phyloP scores from a whole-genome alignment of 2,113 vertebrate species.

The Entelurus aequoreus region DNA sequence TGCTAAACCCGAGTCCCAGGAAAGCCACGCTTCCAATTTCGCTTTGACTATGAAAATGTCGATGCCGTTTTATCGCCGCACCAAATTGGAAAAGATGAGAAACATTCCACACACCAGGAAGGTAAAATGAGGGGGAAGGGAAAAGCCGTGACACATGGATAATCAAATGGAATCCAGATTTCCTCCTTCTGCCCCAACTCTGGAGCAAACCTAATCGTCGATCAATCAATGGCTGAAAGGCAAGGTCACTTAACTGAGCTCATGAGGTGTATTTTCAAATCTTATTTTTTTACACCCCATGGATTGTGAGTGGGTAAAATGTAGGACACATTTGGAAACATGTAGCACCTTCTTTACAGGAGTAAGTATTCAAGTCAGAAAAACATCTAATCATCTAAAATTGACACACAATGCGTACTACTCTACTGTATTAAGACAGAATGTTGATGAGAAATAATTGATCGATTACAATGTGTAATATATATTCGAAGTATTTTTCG shows the following conservation, averaged over 20 bases:
- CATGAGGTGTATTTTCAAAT: not conserved
- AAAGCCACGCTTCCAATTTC: slow-evolving; percentile 41
- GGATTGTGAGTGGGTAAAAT: not conserved
- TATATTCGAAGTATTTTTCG: too few relatives aligned
- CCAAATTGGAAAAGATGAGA: slow-evolving; percentile 36
- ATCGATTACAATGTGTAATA: too few relatives aligned
- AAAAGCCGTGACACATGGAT: slow-evolving; percentile 19
- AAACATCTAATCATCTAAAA: not conserved
- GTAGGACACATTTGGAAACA: not conserved
- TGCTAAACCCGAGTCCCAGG: slow-evolving; percentile 44
- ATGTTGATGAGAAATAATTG: too few relatives aligned
- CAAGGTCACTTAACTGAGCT: slow-evolving; percentile 14
- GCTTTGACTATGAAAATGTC: slow-evolving; percentile 57
- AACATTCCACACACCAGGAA: slow-evolving; percentile 9
- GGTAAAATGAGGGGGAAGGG: not conserved
- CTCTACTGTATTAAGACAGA: too few relatives aligned
- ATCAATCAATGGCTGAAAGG: slow-evolving; percentile 16
- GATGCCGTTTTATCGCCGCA: slow-evolving; percentile 40
- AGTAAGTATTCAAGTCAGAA: not conserved
- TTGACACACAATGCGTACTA: too few relatives aligned
- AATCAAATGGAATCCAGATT: slow-evolving; percentile 21
- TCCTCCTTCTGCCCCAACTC: slow-evolving; percentile 14
- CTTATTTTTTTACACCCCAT: not conserved
- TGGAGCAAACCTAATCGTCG: slow-evolving; percentile 5
- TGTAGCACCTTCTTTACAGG: not conserved